A percentile compares a stretch with the other conserved stretches of the same genome.
phyloP scores from a whole-genome alignment of 1,140 invertebrate species.

The Geopemphigus sp. region DNA sequence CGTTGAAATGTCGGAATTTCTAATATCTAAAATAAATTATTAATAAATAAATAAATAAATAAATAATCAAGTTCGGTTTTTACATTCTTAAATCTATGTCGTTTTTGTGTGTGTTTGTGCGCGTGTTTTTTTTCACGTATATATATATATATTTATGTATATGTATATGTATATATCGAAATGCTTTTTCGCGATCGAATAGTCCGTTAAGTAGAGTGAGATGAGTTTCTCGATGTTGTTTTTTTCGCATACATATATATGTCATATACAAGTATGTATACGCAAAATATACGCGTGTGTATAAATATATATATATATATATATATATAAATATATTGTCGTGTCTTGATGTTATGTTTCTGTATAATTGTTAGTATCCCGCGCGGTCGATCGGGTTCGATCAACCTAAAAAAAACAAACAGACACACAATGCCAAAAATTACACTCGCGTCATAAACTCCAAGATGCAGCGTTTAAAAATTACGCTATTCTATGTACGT shows the following conservation, averaged over 20 bases:
- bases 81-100: slow-evolving; percentile 46
- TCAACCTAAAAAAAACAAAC: slow-evolving; percentile 49
- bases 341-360: slow-evolving; percentile 49
- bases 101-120: slow-evolving; percentile 52
- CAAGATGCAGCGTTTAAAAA: slow-evolving; percentile 21
- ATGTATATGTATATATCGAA: neutral
- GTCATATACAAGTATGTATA: slow-evolving; percentile 21
- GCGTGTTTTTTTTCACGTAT: neutral
- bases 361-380: slow-evolving; percentile 38
- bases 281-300: neutral
- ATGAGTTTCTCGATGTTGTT: slow-evolving; percentile 46
- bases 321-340: neutral
- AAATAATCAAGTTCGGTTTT: slow-evolving; percentile 46
- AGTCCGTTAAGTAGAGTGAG: slow-evolving; percentile 46
- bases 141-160: too few species aligned
- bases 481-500: too few species aligned
- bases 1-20: slow-evolving; percentile 25
- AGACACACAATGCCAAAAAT: slow-evolving; percentile 49
- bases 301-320: neutral
- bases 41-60: slow-evolving; percentile 49
- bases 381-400: slow-evolving; percentile 46
- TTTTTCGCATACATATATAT: slow-evolving; percentile 6
- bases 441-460: slow-evolving; percentile 58
- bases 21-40: slow-evolving; percentile 44
- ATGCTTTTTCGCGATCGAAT: slow-evolving; percentile 44